Evolutionary conservation across 2,888 invertebrate genomes (phyloP).

Genomic region (Machimus rusticus): DNA sequence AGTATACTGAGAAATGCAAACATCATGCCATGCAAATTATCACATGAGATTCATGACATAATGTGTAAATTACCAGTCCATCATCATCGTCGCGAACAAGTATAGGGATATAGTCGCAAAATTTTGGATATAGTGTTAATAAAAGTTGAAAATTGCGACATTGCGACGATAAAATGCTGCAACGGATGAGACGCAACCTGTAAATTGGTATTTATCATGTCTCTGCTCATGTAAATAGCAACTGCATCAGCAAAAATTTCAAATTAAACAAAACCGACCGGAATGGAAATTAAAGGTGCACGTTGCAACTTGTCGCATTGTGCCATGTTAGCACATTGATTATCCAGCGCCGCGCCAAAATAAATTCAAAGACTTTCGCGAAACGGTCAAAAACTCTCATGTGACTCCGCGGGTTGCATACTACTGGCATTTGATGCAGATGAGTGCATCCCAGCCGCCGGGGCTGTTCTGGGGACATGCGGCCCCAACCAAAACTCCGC

Average conservation of each 20-base stretch:
- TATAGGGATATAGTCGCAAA: not conserved
- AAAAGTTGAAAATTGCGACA: not conserved
- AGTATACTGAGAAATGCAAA: not conserved
- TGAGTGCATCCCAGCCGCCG: slow-evolving; percentile 30
- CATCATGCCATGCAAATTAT: not conserved
- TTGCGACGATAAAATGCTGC: not conserved
- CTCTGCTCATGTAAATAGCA: not conserved
- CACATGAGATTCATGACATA: not conserved
- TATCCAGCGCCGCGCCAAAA: not conserved
- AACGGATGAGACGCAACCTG: not conserved
- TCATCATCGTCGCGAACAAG: not conserved
- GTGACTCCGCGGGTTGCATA: not conserved
- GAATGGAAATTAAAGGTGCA: slow-evolving; percentile 6
- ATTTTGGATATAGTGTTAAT: not conserved
- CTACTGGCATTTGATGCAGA: slow-evolving; percentile 14
- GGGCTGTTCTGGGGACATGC: not conserved
- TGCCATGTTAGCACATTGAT: not conserved
- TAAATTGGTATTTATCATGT: not conserved
- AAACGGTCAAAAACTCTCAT: slow-evolving; percentile 22
- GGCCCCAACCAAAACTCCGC: not conserved
- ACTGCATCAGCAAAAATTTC: not conserved
- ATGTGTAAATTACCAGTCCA: not conserved
- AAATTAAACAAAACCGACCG: slow-evolving; percentile 22
- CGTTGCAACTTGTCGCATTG: slow-evolving; percentile 14
- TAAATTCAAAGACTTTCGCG: not conserved